Evolutionary conservation across 2,113 vertebrate genomes (phyloP), one percentile per base, ranked within the genome.

Genomic region (Thunnus thynnus): DNA sequence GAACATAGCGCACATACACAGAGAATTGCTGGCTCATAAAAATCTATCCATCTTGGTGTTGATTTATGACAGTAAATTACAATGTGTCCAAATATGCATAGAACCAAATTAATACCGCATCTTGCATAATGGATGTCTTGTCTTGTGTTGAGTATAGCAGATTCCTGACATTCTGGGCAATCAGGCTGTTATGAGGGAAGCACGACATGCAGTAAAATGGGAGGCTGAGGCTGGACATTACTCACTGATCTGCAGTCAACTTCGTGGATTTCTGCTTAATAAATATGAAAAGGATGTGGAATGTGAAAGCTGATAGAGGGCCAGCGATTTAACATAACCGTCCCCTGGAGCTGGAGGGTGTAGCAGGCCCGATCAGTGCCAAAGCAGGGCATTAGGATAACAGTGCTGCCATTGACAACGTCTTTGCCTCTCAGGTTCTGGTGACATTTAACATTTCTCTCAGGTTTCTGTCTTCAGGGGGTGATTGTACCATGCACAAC

Each of bases 371-470:
- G 66, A 60, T 52, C 74, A 76, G 62, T 76, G 88, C 85, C 88
- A 91, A 65, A 88, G 82, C 85, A 64, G 79, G 85, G 76, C 87
- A 89, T 91, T 87, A 85, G 76, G 65, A 84, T 68, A 73, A 89
- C 89, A 92, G 83, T 80, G 87, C 72, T 27, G 83, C 82, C 88
- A 89, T 86, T 93, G 84, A 91, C 84, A 71, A 44, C 52, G 18
- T 36, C 52, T 85, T 82, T 83, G 50, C 86, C 80, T 93, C 86
- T 88, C 77, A 79, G 91, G 76, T 88, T 90, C 83, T 68, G 51
- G 64, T 90, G 94, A 93, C 91, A 94, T 93, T 93, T 91, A 90
- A 82, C 80, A 72, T 91, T 91, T 93, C 83, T 89, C 91, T 90
- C 85, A 90, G 85, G 84, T 92, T 90, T 88, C 83, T 72, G 82